These are phyloP conservation scores for Apostichopus leukothele DNA, from an alignment of 53 echinoderm and acorn worm genomes.

Conservation along the genomic window DNA sequence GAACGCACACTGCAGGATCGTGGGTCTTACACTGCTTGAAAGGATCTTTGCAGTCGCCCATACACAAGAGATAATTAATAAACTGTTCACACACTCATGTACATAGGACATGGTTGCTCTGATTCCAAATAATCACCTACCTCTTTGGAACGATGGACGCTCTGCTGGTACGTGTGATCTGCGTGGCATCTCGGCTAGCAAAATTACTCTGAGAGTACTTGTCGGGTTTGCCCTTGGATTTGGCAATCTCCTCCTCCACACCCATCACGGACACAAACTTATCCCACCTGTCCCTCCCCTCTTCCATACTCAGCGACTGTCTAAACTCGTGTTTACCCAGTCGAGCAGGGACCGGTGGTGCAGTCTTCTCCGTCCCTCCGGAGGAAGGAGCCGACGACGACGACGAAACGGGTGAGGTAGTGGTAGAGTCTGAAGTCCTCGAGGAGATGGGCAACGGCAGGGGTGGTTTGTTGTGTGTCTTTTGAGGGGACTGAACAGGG, in stretches of 20 bases:
- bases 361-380: not conserved
- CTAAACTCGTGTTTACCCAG: not conserved
- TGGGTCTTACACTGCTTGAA: too few relatives aligned
- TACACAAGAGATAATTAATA: too few relatives aligned
- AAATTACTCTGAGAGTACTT: not conserved
- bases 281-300: not conserved
- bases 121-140: not conserved
- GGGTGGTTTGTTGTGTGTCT: not conserved
- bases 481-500: not conserved
- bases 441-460: not conserved
- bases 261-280: constrained; percentile 27
- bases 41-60: too few relatives aligned
- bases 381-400: not conserved
- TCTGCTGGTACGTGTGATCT: not conserved
- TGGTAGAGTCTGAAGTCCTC: not conserved
- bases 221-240: not conserved
- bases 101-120: too few relatives aligned
- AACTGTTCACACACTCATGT: too few relatives aligned
- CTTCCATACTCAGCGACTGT: not conserved
- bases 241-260: not conserved
- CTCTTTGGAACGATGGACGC: constrained; percentile 23
- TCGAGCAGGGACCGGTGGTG: not conserved
- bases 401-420: not conserved
- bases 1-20: too few relatives aligned
- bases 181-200: not conserved